Conservation (phyloP, 1,140 invertebrate species). For the Eriosoma lanigerum region DNA sequence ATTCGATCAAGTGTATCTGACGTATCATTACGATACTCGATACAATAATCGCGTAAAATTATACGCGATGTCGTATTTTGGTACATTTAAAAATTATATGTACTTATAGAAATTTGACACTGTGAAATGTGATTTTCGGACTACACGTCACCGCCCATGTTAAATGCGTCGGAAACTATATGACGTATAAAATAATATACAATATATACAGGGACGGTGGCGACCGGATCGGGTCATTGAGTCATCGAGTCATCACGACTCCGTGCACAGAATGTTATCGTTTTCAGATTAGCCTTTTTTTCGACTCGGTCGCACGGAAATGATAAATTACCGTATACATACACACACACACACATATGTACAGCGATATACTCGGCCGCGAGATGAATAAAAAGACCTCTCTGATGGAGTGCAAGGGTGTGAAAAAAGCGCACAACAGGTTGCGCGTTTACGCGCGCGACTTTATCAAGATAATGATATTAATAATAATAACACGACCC, state of each 20-base stretch:
- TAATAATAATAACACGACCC: conserved; percentile 52
- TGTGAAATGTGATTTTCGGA: conserved; percentile 45
- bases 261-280: conserved; percentile 25
- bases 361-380: too few relatives aligned
- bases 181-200: not conserved
- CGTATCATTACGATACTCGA: too few relatives aligned
- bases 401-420: conserved; percentile 20
- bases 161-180: conserved; percentile 29
- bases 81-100: not conserved
- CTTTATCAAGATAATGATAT: conserved; percentile 45
- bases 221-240: conserved; percentile 33
- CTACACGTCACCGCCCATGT: not conserved
- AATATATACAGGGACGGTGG: not conserved
- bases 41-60: too few relatives aligned
- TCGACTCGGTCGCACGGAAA: conserved; percentile 46
- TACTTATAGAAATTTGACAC: not conserved
- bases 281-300: conserved; percentile 51
- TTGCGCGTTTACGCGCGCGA: conserved; percentile 37
- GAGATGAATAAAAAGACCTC: conserved; percentile 30
- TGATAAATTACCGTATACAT: conserved; percentile 29
- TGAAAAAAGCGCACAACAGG: conserved; percentile 44
- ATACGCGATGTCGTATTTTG: not conserved
- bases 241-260: conserved; percentile 12
- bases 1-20: too few relatives aligned
- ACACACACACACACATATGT: not conserved